Evolutionary conservation across 1,140 invertebrate genomes (phyloP).

Genomic region (Himalopsyche phryganea): DNA sequence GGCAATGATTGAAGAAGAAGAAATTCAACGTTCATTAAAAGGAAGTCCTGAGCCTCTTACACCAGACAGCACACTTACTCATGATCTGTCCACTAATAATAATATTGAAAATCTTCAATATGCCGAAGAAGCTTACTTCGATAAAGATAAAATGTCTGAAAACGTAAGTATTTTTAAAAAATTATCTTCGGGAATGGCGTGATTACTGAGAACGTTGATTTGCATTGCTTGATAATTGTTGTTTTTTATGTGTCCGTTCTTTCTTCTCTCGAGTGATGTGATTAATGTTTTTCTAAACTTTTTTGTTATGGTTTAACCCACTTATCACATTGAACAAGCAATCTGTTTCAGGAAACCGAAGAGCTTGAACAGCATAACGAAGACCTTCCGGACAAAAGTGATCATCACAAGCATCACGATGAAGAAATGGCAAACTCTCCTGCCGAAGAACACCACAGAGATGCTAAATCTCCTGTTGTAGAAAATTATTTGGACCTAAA

Average conservation of each 20-base stretch:
- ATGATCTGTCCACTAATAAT: no score
- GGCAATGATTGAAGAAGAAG: constrained; percentile 5
- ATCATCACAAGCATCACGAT: constrained; percentile 18
- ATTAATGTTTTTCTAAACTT: background rate
- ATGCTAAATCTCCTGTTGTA: constrained; percentile 10
- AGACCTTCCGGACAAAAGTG: constrained; percentile 23
- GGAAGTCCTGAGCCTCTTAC: constrained; percentile 2
- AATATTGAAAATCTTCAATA: no score
- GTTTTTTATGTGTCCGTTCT: background rate
- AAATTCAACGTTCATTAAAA: background rate
- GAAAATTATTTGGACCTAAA: no score
- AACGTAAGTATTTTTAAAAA: constrained; percentile 7
- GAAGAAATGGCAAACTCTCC: constrained; percentile 20
- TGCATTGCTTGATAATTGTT: constrained; percentile 6
- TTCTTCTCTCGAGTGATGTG: constrained; percentile 1
- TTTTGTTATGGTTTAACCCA: background rate
- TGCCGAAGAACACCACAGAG: constrained; percentile 11
- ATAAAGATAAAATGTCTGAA: constrained; percentile 9
- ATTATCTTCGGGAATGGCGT: background rate
- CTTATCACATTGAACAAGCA: constrained; percentile 13
- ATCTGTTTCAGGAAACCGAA: constrained; percentile 22
- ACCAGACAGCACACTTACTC: background rate
- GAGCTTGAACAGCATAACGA: constrained; percentile 9
- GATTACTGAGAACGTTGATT: background rate
- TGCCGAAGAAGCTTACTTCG: background rate